Evolutionary conservation across 2,113 vertebrate species (phyloP).

Genomic region (Eptatretus burgeri): DNA sequence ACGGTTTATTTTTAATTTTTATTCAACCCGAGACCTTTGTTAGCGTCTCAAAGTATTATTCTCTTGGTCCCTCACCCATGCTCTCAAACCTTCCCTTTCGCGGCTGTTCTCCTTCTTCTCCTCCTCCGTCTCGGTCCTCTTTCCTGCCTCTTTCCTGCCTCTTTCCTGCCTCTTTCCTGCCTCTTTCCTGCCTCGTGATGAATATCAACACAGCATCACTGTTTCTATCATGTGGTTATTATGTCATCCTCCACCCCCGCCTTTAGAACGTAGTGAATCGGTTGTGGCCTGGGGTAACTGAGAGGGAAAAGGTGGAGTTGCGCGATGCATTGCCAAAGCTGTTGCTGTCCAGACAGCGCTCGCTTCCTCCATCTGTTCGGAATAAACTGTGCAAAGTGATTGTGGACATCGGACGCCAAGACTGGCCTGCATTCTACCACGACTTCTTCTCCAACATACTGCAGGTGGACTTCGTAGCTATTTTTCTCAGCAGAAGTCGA

Average conservation of each 20-base stretch:
- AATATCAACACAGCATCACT: neutral
- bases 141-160: too few relatives aligned
- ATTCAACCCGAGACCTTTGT: too few relatives aligned
- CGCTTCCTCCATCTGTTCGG: slow-evolving; percentile 73
- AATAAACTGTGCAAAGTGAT: slow-evolving; percentile 98
- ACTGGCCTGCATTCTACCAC: slow-evolving; percentile 98
- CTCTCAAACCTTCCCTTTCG: neutral
- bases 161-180: too few relatives aligned
- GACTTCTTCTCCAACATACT: slow-evolving; percentile 94
- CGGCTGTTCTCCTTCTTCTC: neutral
- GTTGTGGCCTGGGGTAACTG: slow-evolving; percentile 85
- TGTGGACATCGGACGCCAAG: slow-evolving; percentile 81
- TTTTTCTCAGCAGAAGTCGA: too few relatives aligned
- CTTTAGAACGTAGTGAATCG: slow-evolving; percentile 82
- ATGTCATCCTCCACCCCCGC: neutral
- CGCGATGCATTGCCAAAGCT: slow-evolving; percentile 81
- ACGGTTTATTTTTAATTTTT: too few relatives aligned
- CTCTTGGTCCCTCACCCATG: too few relatives aligned
- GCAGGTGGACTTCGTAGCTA: slow-evolving; percentile 27
- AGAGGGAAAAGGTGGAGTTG: slow-evolving; percentile 90
- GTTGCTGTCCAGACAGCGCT: slow-evolving; percentile 63
- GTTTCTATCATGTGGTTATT: neutral
- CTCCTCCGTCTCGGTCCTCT: too few relatives aligned
- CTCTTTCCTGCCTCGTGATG: too few relatives aligned
- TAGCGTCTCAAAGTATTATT: too few relatives aligned